Evolutionary conservation across 2,797 vertebrate genomes (phyloP).

Genomic region (Brachyrhaphis roseni): DNA sequence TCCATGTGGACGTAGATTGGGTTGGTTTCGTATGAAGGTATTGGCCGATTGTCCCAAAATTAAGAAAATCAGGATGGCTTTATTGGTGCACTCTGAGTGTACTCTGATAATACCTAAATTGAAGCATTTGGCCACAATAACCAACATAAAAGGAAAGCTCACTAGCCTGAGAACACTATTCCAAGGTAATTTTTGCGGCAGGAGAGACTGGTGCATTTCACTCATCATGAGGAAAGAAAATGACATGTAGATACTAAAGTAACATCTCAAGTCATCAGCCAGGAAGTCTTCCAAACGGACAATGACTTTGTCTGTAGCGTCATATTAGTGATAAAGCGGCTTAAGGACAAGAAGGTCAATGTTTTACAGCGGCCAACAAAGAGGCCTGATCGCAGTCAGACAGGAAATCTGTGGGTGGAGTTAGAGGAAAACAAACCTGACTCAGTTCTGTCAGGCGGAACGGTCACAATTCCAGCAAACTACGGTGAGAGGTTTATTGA

Average conservation of each 20-base stretch:
- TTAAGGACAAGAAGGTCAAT: not conserved
- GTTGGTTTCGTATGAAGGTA: too few relatives aligned
- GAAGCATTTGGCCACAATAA: not conserved
- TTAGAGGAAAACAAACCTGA: not conserved
- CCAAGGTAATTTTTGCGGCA: not conserved
- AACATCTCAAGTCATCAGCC: not conserved
- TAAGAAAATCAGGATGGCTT: too few relatives aligned
- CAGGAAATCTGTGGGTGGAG: too few relatives aligned
- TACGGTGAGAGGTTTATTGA: not conserved
- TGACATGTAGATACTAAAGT: not conserved
- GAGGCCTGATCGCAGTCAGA: not conserved
- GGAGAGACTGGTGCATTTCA: not conserved
- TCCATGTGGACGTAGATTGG: too few relatives aligned
- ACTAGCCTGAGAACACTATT: not conserved
- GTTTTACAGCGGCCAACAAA: not conserved
- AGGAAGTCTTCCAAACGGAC: not conserved
- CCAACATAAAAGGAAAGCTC: not conserved
- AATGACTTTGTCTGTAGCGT: not conserved
- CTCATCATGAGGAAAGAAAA: not conserved
- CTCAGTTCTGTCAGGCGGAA: not conserved
- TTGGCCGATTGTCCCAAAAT: too few relatives aligned
- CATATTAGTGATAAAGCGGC: not conserved
- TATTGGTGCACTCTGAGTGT: too few relatives aligned
- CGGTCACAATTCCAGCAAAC: not conserved
- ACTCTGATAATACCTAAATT: not conserved